Base-by-base conservation (phyloP, 1,140 invertebrate genomes). In the Tetramorium alpestre region DNA sequence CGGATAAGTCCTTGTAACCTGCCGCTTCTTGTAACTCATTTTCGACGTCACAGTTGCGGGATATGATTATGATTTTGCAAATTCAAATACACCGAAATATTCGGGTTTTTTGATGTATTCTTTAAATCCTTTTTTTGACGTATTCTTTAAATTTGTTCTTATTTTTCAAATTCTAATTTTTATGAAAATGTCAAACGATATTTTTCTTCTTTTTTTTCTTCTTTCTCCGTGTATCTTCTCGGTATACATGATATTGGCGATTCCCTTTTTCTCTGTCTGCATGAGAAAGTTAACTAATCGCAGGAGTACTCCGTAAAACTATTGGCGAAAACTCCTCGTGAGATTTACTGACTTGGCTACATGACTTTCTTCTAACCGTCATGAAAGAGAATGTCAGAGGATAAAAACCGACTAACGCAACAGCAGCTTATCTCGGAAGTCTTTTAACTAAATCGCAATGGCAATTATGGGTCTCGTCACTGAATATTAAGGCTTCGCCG, bases 211-310 rank as follows among this genome's bases (percentile, higher is more conserved):
- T 10, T 60, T 28, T 28, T 60, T 60, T 28, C 58, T 58, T 28
- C 25, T 1, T 2, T 72, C 7, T 72, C 8, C 4, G 47, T 22
- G 10, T 47, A 69, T 72, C 13, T 49, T 18, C 67, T 70, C 22
- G 67, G 22, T 70, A 22, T 16, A 49, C 13, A 49, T 33, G 7
- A 13, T 54, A 18, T 54, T 11, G 25, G n/a, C 10, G 38, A 22
- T 4, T 44, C 8, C 22, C 8, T 41, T 16, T 60, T 16, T 60
- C 8, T 28, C 25, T 60, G 10, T 60, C 8, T 28, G 47, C 47
- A 72, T 33, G 47, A 72, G 69, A 72, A 72, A 51, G 25, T 13
- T 72, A 8, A 0, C 47, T 72, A 49, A 70, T 70, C 13, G 22
- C 13, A 49, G 13, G 67, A 28, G 22, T 49, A 49, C n/a, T 25